Evolutionary conservation across 2,888 invertebrate species (phyloP).

Genomic region (Stratiomys singularior): DNA sequence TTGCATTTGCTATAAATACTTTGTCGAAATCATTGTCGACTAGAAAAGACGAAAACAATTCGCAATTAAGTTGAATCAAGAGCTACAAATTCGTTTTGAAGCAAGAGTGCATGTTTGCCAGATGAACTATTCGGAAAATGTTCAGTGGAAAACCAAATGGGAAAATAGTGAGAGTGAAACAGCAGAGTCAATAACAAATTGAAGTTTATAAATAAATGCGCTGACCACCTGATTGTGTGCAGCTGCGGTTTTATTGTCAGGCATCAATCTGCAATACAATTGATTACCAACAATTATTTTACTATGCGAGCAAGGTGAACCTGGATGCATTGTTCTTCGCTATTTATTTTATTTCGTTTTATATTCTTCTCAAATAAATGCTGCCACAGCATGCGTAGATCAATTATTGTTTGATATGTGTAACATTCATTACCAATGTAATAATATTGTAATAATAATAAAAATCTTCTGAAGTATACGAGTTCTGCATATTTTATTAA

Average conservation of each 20-base stretch:
- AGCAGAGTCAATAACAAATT: background rate
- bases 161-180: background rate
- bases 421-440: too few species aligned
- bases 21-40: slow-evolving; percentile 6
- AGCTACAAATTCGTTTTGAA: too few species aligned
- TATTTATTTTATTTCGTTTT: background rate
- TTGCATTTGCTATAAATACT: background rate
- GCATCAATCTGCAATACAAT: background rate
- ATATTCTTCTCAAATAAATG: too few species aligned
- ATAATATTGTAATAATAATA: too few species aligned
- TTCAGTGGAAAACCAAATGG: background rate
- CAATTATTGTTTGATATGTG: too few species aligned
- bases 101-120: background rate
- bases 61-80: background rate
- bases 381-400: too few species aligned
- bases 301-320: background rate
- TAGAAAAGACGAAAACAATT: background rate
- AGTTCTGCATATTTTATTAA: too few species aligned
- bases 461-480: too few species aligned
- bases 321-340: background rate
- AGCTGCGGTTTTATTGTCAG: background rate
- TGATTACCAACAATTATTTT: background rate
- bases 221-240: background rate
- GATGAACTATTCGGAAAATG: background rate
- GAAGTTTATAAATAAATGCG: slow-evolving; percentile 2